Percentiles rank a stretch among this genome's conserved stretches.
Conservation (phyloP, 2,113 vertebrate species). For the Propithecus coquereli region DNA sequence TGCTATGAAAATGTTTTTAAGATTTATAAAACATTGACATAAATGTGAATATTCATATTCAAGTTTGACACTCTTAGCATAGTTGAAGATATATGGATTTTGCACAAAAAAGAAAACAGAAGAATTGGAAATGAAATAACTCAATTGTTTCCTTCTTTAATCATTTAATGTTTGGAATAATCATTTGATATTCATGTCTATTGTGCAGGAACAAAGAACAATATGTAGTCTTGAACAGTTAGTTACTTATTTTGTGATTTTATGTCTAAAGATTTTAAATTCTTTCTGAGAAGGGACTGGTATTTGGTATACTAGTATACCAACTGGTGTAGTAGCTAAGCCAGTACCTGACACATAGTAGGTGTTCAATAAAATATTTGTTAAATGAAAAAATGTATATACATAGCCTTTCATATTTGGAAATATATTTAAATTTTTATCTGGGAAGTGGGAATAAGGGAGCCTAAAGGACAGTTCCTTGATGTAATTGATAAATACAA, state of each 20-base stretch:
- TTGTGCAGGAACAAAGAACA: not conserved
- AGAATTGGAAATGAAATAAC: not conserved
- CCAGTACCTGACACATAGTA: not conserved
- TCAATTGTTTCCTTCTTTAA: not conserved
- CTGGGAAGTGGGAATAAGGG: not conserved
- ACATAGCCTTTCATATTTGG: not conserved
- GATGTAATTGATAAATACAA: not conserved
- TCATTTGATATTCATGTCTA: not conserved
- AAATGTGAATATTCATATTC: not conserved
- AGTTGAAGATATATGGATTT: not conserved
- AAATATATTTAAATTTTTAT: constrained; percentile 26
- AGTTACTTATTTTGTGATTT: not conserved
- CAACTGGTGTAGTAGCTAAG: not conserved
- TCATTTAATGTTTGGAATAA: not conserved
- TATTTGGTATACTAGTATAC: not conserved
- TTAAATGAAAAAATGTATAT: not conserved
- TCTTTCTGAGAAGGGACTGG: not conserved
- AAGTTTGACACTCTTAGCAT: not conserved
- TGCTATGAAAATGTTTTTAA: not conserved
- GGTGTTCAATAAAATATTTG: not conserved
- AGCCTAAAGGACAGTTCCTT: not conserved
- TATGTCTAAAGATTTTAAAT: not conserved
- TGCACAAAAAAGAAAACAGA: not conserved
- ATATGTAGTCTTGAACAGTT: not conserved
- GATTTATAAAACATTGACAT: not conserved